Evolutionary conservation across 2,888 invertebrate species (phyloP), one percentile per base, ranked within the genome.

Genomic region (Lepeophtheirus nordmannii): DNA sequence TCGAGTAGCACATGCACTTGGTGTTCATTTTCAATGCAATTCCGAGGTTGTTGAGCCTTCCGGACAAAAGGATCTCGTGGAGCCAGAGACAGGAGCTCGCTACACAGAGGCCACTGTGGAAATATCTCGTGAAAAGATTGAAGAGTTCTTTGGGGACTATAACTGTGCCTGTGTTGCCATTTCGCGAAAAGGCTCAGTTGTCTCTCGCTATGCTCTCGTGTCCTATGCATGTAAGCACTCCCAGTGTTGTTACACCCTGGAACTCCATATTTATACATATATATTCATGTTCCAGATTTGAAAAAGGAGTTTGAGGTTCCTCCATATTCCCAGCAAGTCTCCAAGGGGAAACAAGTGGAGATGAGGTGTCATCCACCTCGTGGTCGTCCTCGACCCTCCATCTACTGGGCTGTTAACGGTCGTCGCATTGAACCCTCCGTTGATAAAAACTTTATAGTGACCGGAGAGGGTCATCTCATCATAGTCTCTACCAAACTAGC

Each of bases 221-320:
- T 57, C 64, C 22, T 30, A 46, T 53, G 64, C 64, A 2, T 64
- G 61, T 61, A 20, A 61, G 61, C 14, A 12, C 7, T 7, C 30
- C 7, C 30, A 30, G 30, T 30, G 30, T 30, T 30, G 7, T 30
- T 30, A 7, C 2, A 5, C 7, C 30, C 30, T 30, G 3, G 30
- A 30, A 30, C 14, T 23, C 23, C 57, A 57, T 22, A 57, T 57
- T 20, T 20, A 22, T 23, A 20, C 56, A 20, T 56, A 22, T 12
- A 22, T 20, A n/a, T 62, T 11, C 1, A n/a, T 40, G 20, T 62
- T 62, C 22, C 81, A 93, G 93, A 87, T 78, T 80, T 94, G 73
- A 87, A 87, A 77, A 91, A 89, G 76, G 85, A 87, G 72, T 94
- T 94, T 78, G 83, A 85, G 69, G 82, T 86, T 68, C 85, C 88